Conservation (phyloP, 2,888 invertebrate genomes). For the Drosophila pseudotalamancana region DNA sequence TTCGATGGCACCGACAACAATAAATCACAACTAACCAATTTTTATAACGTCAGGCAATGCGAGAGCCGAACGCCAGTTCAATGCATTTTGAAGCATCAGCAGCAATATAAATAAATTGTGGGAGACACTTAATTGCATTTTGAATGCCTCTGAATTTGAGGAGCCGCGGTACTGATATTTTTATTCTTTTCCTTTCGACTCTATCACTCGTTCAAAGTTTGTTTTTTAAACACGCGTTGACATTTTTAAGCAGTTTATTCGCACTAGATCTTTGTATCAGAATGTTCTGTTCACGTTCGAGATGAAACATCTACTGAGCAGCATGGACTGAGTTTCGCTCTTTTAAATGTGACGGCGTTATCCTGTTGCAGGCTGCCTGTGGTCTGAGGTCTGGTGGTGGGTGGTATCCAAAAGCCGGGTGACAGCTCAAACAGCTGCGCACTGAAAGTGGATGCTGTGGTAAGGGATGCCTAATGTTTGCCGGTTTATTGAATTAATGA, state of each 20-base stretch:
- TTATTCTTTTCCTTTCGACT: slow-evolving; percentile 4
- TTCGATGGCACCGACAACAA: not conserved
- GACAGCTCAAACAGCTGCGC: slow-evolving; percentile 60
- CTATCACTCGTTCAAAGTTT: not conserved
- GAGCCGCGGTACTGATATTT: not conserved
- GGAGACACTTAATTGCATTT: slow-evolving; percentile 37
- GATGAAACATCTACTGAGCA: slow-evolving; percentile 66
- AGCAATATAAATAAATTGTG: slow-evolving; percentile 31
- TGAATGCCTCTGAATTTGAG: slow-evolving; percentile 10
- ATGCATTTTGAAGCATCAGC: slow-evolving; percentile 44
- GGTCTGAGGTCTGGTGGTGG: slow-evolving; percentile 24
- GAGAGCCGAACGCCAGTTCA: slow-evolving; percentile 30
- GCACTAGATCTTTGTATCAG: not conserved
- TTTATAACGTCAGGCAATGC: slow-evolving; percentile 82
- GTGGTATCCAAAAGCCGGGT: slow-evolving; percentile 70
- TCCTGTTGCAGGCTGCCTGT: slow-evolving; percentile 62
- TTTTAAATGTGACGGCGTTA: slow-evolving; percentile 49
- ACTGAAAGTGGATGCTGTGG: slow-evolving; percentile 47
- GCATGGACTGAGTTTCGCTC: slow-evolving; percentile 30
- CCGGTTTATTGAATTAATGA: not conserved
- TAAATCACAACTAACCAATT: slow-evolving; percentile 74
- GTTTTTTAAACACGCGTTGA: slow-evolving; percentile 20
- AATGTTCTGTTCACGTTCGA: slow-evolving; percentile 17
- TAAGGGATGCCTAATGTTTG: not conserved
- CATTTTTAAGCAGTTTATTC: slow-evolving; percentile 33